Conservation (phyloP, 30 jellyfish, hydroid and myxozoan species). For the Pelagia noctiluca region DNA sequence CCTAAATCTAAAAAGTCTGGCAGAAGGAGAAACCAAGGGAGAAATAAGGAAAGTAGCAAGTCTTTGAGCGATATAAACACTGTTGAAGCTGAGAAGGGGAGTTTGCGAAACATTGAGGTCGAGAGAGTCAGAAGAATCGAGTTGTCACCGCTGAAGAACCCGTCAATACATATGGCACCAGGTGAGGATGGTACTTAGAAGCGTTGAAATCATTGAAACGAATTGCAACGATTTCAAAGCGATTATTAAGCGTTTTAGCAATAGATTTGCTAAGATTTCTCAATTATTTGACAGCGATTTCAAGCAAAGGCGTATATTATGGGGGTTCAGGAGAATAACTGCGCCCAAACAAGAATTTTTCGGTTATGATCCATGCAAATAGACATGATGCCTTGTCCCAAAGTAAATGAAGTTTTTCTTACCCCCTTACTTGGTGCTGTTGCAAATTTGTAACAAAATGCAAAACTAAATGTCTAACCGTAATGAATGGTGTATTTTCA, state of each 20-base stretch:
- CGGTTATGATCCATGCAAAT: no score
- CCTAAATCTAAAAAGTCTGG: not conserved
- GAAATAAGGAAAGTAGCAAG: conserved; percentile 13
- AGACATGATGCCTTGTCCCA: no score
- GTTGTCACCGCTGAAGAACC: conserved; percentile 37
- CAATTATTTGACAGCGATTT: no score
- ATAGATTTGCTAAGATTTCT: not conserved
- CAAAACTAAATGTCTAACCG: no score
- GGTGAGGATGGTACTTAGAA: conserved; percentile 9
- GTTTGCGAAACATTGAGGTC: conserved; percentile 34
- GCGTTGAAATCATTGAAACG: not conserved
- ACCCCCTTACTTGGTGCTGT: no score
- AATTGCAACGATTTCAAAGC: not conserved
- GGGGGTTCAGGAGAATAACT: not conserved
- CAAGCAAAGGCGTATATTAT: not conserved
- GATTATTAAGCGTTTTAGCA: not conserved
- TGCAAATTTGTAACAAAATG: no score
- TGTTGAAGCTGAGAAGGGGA: not conserved
- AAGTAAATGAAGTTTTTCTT: no score
- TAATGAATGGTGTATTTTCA: no score
- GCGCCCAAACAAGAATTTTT: no score
- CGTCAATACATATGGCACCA: conserved; percentile 47
- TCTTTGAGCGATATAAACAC: conserved; percentile 24
- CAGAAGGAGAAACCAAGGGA: conserved; percentile 7
- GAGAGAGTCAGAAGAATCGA: conserved; percentile 57